These are phyloP conservation scores for Sinhomidia bicolor DNA, from an alignment of 2,888 invertebrate species.

Conservation along the genomic window DNA sequence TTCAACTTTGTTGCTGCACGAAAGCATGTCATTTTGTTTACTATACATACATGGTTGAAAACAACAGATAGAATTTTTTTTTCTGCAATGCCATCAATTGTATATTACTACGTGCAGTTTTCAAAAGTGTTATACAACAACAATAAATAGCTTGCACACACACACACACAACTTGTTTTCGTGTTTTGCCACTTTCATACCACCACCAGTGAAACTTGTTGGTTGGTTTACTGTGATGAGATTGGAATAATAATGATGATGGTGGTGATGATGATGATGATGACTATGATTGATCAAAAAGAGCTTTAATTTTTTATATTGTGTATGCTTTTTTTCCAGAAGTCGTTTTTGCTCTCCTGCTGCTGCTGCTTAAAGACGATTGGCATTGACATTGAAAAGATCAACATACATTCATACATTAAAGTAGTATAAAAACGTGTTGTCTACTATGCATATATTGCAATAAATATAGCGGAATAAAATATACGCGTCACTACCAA, in stretches of 20 bases:
- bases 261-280: background rate
- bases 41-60: background rate
- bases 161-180: background rate
- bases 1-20: background rate
- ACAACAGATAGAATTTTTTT: background rate
- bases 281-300: conserved; percentile 18
- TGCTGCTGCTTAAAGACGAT: conserved; percentile 36
- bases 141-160: background rate
- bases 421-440: background rate
- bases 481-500: background rate
- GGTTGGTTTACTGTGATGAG: background rate
- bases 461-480: background rate
- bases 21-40: background rate
- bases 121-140: background rate
- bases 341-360: background rate
- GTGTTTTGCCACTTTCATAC: too few species aligned
- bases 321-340: background rate
- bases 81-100: background rate
- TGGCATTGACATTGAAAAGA: conserved; percentile 63
- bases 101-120: background rate
- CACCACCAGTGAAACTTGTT: conserved; percentile 40
- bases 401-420: background rate
- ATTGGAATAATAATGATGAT: background rate
- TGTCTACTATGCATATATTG: background rate
- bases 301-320: background rate